A percentile compares a stretch with the other conserved stretches of the same genome.
Conservation (phyloP, 2,113 vertebrate genomes). For the Phalacrocorax carbo region DNA sequence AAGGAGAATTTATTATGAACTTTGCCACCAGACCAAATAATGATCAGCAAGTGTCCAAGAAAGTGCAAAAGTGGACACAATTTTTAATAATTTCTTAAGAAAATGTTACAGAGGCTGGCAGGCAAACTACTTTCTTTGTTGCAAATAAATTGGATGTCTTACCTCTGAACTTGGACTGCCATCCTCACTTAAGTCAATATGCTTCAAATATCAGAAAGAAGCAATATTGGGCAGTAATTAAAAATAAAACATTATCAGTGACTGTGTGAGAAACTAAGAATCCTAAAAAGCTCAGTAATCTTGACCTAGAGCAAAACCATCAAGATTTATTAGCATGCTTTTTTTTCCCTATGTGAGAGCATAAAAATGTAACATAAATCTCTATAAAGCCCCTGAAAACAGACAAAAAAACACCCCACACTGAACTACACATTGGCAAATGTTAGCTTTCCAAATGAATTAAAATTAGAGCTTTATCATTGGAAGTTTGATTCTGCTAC, state of each 20-base stretch:
- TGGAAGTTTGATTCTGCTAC: slow-evolving; percentile 13
- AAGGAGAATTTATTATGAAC: neutral
- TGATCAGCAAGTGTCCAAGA: neutral
- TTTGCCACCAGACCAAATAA: neutral
- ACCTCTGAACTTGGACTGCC: neutral
- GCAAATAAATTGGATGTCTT: neutral
- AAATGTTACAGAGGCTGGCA: neutral
- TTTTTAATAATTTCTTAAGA: neutral
- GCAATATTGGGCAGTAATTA: slow-evolving; percentile 34
- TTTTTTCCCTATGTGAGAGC: neutral
- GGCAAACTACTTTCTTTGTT: neutral
- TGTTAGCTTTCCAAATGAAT: slow-evolving; percentile 21
- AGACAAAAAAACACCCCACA: neutral
- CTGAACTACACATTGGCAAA: neutral
- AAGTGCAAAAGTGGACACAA: neutral
- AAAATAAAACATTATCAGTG: slow-evolving; percentile 42
- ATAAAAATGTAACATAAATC: slow-evolving; percentile 15
- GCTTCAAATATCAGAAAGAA: slow-evolving; percentile 29
- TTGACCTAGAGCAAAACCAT: neutral
- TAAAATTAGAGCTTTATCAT: slow-evolving; percentile 39
- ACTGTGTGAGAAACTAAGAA: slow-evolving; percentile 29
- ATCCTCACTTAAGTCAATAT: neutral
- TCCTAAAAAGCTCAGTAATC: neutral
- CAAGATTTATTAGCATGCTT: neutral
- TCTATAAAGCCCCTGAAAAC: neutral